phyloP scores from a whole-genome alignment of 2,888 invertebrate genomes.

The Pollenia griseotomentosa region DNA sequence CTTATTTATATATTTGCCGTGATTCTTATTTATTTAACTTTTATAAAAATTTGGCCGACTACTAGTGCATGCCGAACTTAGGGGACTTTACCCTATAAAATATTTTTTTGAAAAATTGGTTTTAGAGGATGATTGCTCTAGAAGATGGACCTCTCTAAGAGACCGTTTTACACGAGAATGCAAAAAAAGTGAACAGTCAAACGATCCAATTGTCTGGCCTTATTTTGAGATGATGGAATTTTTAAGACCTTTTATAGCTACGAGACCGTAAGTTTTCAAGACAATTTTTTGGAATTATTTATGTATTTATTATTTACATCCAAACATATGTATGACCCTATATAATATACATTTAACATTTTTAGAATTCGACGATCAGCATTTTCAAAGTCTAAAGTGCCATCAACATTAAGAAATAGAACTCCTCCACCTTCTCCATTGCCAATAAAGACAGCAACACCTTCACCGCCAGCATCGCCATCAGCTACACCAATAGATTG shows the following conservation, averaged over 20 bases:
- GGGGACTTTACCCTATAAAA: too few species aligned
- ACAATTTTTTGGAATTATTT: too few species aligned
- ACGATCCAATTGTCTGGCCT: not conserved
- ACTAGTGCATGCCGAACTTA: too few species aligned
- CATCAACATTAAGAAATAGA: not conserved
- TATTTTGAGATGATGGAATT: constrained; percentile 54
- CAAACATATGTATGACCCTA: not conserved
- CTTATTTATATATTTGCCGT: too few species aligned
- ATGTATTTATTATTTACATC: too few species aligned
- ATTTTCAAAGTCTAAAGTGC: not conserved
- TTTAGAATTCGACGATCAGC: constrained; percentile 21
- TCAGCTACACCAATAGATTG: constrained; percentile 8
- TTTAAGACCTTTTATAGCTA: constrained; percentile 29
- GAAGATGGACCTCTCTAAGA: constrained; percentile 38
- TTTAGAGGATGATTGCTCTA: constrained; percentile 39
- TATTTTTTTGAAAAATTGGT: not conserved
- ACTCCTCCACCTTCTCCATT: not conserved
- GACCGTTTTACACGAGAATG: constrained; percentile 43
- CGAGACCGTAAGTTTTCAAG: constrained; percentile 36
- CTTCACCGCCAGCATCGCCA: not conserved
- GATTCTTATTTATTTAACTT: too few species aligned
- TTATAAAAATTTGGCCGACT: too few species aligned
- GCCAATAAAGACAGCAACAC: not conserved
- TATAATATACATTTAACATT: not conserved
- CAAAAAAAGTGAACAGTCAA: constrained; percentile 11